phyloP scores from a whole-genome alignment of 2,797 vertebrate species.

The Helicolenus hilgendorfi region DNA sequence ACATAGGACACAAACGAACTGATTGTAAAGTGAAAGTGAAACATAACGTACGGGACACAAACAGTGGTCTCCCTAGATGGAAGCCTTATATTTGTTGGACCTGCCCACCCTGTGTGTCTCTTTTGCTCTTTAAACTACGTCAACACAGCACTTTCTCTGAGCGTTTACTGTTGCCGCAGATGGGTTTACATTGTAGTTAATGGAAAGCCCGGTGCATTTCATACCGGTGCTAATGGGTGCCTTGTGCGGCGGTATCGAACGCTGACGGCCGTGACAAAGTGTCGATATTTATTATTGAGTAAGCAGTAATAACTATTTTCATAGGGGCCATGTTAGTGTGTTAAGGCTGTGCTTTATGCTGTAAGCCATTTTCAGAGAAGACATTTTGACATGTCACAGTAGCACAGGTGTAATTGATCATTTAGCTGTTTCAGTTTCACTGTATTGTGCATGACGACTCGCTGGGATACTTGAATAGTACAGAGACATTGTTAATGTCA shows the following conservation, averaged over 20 bases:
- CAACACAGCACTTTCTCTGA: neutral
- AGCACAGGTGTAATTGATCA: neutral
- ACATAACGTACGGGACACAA: neutral
- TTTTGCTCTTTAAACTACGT: neutral
- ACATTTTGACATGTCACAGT: neutral
- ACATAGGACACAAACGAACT: too few relatives aligned
- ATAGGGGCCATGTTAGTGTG: neutral
- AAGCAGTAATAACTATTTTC: neutral
- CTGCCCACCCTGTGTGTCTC: neutral
- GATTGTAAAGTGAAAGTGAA: neutral
- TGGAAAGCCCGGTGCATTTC: neutral
- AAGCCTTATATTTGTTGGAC: neutral
- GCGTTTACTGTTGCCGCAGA: neutral
- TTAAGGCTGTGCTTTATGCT: neutral
- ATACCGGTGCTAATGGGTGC: neutral
- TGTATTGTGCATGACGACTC: neutral
- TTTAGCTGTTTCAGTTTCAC: neutral
- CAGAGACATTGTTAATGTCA: neutral
- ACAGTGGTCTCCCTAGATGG: too few relatives aligned
- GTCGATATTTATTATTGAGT: fast-evolving
- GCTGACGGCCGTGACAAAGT: neutral
- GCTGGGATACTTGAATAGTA: neutral
- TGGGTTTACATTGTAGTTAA: neutral
- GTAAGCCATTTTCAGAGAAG: neutral
- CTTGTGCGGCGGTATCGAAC: neutral